Base-by-base conservation (phyloP, 2,888 invertebrate genomes). In the Drosophila ezoana region DNA sequence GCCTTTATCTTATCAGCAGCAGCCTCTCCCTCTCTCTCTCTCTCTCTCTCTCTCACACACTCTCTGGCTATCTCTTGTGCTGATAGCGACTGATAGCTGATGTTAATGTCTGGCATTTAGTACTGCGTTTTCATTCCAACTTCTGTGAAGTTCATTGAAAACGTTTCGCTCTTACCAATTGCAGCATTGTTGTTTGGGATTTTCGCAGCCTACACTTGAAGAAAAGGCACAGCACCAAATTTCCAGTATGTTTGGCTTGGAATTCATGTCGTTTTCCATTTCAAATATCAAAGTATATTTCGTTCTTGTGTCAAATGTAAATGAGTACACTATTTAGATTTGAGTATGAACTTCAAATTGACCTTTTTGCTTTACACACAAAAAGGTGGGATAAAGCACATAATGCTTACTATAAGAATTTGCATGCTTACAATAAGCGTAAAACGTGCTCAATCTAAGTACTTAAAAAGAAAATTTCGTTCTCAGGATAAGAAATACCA, bases 1-100 rank as follows among this genome's bases (percentile, higher is more conserved):
- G 38, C 40, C 48, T 35, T 77, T 77, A 79, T 79, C 79, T 79
- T 79, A 79, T 80, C 79, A 63, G 38, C 14, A 20, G 20, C 9
- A 9, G 37, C 43, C 47, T 4, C 44, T 9, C 23, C 10, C 13
- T 53, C 33, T 8, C 13, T 14, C 33, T 23, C 38, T 23, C 9
- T 40, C 32, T 38, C 35, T 23, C 4, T 35, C 44, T 45, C 28
- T 10, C 3, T 32, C 5, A 5, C 23, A 6, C 28, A 28, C 3
- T 9, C 13, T 14, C 10, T 16, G 23, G 44, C 14, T 47, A 56
- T 44, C 62, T 33, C 35, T 45, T 35, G 38, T n/a, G 9, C 53
- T 49, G 77, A 73, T 77, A 63, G 18, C 61, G 41, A 71, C 49
- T 76, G 79, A 79, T 79, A 74, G 40, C 57, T 35, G 58, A 56